Evolutionary conservation across 2,888 invertebrate species (phyloP).

Genomic region (Drosophila macrospina): DNA sequence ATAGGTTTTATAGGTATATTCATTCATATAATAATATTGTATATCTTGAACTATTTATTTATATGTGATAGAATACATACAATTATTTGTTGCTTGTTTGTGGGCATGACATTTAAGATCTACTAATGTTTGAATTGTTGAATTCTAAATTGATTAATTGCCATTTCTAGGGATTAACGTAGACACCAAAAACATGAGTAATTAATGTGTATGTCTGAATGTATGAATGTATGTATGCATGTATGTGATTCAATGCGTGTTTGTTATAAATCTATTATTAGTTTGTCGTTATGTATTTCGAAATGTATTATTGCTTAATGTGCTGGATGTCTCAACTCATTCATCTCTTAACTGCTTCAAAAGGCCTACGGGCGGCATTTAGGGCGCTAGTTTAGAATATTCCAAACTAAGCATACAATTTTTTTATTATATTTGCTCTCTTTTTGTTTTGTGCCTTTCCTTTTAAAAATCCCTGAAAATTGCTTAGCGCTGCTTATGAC

Average conservation of each 20-base stretch:
- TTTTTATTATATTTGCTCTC: slow-evolving; percentile 10
- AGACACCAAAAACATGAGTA: slow-evolving; percentile 78
- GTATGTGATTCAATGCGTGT: slow-evolving; percentile 14
- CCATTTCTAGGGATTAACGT: slow-evolving; percentile 71
- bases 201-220: slow-evolving; percentile 34
- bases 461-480: slow-evolving; percentile 80
- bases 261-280: slow-evolving; percentile 17
- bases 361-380: slow-evolving; percentile 81
- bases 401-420: slow-evolving; percentile 50
- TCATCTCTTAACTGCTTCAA: slow-evolving; percentile 49
- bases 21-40: slow-evolving; percentile 17
- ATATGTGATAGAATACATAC: slow-evolving; percentile 31
- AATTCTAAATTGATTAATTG: slow-evolving; percentile 69
- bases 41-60: slow-evolving; percentile 30
- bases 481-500: slow-evolving; percentile 65
- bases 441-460: slow-evolving; percentile 47
- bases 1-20: slow-evolving; percentile 42
- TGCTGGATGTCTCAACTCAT: slow-evolving; percentile 28
- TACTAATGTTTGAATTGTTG: slow-evolving; percentile 65
- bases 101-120: slow-evolving; percentile 52
- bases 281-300: slow-evolving; percentile 7
- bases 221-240: not conserved
- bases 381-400: slow-evolving; percentile 54
- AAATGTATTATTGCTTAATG: slow-evolving; percentile 48
- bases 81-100: slow-evolving; percentile 33